Conservation (phyloP, 2,888 invertebrate genomes). For the Drosophila tripunctata region DNA sequence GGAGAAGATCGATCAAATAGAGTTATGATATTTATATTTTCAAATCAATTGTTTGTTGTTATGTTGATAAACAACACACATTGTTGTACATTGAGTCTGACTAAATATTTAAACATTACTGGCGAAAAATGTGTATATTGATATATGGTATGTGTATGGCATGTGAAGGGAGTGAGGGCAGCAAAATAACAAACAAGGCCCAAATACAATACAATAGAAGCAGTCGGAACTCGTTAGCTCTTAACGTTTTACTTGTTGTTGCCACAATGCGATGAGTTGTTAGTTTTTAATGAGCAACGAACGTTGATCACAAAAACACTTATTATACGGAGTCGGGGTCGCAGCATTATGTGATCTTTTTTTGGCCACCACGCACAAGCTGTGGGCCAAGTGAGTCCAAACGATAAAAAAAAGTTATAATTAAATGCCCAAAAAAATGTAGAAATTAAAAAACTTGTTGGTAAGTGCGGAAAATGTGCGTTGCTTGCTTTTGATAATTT, state of each 20-base stretch:
- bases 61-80: conserved; percentile 25
- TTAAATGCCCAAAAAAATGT: conserved; percentile 44
- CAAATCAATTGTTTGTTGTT: conserved; percentile 61
- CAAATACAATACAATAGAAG: conserved; percentile 40
- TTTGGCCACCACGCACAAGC: conserved; percentile 67
- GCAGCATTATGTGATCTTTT: conserved; percentile 55
- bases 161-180: neutral
- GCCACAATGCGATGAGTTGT: conserved; percentile 62
- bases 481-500: conserved; percentile 57
- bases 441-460: conserved; percentile 28
- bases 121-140: conserved; percentile 32
- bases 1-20: conserved; percentile 64
- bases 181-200: conserved; percentile 47
- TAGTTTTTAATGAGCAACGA: conserved; percentile 57
- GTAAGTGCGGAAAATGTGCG: conserved; percentile 60
- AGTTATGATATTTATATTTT: conserved; percentile 59
- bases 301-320: conserved; percentile 55
- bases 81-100: conserved; percentile 17
- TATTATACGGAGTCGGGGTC: conserved; percentile 34
- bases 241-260: conserved; percentile 3
- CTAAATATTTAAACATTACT: conserved; percentile 47
- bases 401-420: conserved; percentile 30
- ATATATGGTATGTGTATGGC: neutral
- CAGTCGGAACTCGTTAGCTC: conserved; percentile 66
- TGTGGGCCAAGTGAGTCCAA: conserved; percentile 8